Evolutionary conservation across 2,797 vertebrate species (phyloP), one percentile per base, ranked within the genome.

Genomic region (Aldrovandia affinis): DNA sequence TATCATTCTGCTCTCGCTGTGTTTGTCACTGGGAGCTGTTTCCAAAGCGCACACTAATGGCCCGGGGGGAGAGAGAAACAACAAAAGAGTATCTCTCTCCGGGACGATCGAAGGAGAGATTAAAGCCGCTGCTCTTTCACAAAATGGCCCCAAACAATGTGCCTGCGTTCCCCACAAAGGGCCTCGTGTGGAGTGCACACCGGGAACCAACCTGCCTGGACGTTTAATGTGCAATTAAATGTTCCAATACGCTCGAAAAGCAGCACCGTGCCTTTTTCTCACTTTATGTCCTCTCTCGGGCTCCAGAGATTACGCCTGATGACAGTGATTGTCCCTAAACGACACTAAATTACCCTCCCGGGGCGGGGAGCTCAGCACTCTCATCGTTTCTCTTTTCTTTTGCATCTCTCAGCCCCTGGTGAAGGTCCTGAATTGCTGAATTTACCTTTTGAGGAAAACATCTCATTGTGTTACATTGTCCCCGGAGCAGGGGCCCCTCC

Each of bases 381-480:
- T 30, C 77, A 20, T 30, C 33, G n/a, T n/a, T n/a, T n/a, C n/a
- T n/a, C n/a, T n/a, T n/a, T 54, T 65, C 47, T 20, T 52, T 57
- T 73, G 50, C 79, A 42, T 65, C 22, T 57, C 54, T 20, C 10
- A 14, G n/a, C 70, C 65, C 50, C 47, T 4, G 50, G 65, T n/a
- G n/a, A n/a, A 70, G 28, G 8, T 33, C 2, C 44, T 75, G 70
- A 75, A 50, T 52, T 61, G 50, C 63, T 44, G 42, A 75, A 84
- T 73, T 84, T 70, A 61, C 33, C 65, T 81, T 33, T 50, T 47
- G 61, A 59, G 20, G 3, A 75, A 85, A 81, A 85, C 20, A 54
- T 78, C 55, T 81, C 42, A 79, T 30, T 47, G 79, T 59, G 28
- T 33, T 36, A 22, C 39, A 50, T 81, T 52, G 50, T 42, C 61